A percentile compares a stretch with the other conserved stretches of the same genome.
Conservation (phyloP, 2,888 invertebrate genomes). For the Ophion ellenae region DNA sequence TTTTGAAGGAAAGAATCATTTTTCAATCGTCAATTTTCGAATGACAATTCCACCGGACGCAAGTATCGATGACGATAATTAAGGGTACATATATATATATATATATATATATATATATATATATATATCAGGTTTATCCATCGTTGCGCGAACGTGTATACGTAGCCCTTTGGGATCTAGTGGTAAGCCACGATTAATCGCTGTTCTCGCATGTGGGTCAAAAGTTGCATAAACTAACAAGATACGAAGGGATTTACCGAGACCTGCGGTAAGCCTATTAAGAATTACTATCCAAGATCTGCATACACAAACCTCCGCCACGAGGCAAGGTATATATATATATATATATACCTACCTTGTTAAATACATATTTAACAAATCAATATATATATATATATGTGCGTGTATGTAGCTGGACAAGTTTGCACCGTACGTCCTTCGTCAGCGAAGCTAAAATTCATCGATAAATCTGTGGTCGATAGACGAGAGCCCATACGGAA, state of each 20-base stretch:
- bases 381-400: not conserved
- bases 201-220: slow-evolving; percentile 82
- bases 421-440: not conserved
- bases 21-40: no score
- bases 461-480: slow-evolving; percentile 29
- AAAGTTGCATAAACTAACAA: slow-evolving; percentile 81
- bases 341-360: no score
- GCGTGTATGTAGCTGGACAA: not conserved
- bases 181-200: slow-evolving; percentile 77
- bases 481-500: slow-evolving; percentile 10
- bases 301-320: slow-evolving; percentile 21
- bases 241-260: slow-evolving; percentile 81
- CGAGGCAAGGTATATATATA: slow-evolving; percentile 5
- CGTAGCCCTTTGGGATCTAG: slow-evolving; percentile 21
- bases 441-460: not conserved
- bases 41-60: no score
- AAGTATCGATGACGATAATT: no score
- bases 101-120: no score
- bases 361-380: no score
- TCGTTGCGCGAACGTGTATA: not conserved
- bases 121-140: not conserved
- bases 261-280: slow-evolving; percentile 81
- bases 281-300: slow-evolving; percentile 66
- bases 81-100: no score
- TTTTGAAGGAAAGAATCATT: no score